Conservation (phyloP, 2,888 invertebrate species). For the Leucania comma region DNA sequence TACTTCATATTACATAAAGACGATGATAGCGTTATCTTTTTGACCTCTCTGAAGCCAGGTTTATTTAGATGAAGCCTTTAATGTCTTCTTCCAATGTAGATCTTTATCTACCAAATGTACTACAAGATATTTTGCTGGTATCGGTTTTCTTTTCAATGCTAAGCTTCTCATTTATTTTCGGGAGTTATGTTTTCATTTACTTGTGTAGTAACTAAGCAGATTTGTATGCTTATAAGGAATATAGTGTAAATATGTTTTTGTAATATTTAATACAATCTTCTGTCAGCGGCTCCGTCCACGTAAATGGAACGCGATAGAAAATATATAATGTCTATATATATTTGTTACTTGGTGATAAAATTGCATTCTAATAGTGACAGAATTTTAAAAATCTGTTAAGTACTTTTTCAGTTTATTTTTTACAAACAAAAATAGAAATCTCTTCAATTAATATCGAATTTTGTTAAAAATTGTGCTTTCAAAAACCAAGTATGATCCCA, state of each 20-base stretch:
- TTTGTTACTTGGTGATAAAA: no score
- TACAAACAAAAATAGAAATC: no score
- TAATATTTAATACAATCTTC: background rate
- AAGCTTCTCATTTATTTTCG: constrained; percentile 43
- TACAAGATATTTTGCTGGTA: constrained; percentile 25
- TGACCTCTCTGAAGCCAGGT: constrained; percentile 54
- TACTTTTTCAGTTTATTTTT: no score
- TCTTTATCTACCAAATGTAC: constrained; percentile 44
- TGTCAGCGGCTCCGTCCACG: no score
- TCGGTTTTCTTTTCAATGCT: constrained; percentile 29
- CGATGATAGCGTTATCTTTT: constrained; percentile 72
- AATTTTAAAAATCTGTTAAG: no score
- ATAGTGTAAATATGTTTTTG: background rate
- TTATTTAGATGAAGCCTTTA: constrained; percentile 60
- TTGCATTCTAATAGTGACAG: no score
- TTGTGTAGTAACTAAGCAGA: constrained; percentile 14
- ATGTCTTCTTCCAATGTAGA: constrained; percentile 51
- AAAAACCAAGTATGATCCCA: background rate
- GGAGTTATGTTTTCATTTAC: constrained; percentile 37
- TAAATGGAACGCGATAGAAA: no score
- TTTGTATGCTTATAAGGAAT: constrained; percentile 20
- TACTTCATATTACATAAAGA: constrained; percentile 68
- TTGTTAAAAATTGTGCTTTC: background rate
- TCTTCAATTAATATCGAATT: no score
- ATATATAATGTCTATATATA: no score